A percentile compares a stretch with the other conserved stretches of the same genome.
phyloP scores from a whole-genome alignment of 2,888 invertebrate species.

The Plusia festucae region DNA sequence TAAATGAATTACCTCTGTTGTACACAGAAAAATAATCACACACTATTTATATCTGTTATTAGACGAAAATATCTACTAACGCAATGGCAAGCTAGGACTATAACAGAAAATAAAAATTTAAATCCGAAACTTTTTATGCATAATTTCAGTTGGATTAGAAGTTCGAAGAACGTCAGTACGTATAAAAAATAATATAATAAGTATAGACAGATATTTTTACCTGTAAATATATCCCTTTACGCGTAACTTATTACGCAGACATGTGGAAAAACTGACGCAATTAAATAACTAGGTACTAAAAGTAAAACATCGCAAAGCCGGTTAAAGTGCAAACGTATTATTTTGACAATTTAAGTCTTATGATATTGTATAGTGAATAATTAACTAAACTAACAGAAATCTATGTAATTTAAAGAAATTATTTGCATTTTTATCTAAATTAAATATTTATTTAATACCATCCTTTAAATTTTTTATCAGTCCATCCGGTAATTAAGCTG shows the following conservation, averaged over 20 bases:
- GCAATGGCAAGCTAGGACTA: too few relatives aligned
- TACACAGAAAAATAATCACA: too few relatives aligned
- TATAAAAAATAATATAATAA: too few relatives aligned
- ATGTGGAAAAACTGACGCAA: not conserved
- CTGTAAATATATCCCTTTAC: not conserved
- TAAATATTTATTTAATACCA: not conserved
- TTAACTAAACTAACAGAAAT: not conserved
- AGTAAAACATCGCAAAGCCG: not conserved
- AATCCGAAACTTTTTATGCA: too few relatives aligned
- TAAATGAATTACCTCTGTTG: too few relatives aligned
- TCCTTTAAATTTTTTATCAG: constrained; percentile 28
- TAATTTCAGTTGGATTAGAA: too few relatives aligned
- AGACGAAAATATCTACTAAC: too few relatives aligned
- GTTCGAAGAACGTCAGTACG: too few relatives aligned
- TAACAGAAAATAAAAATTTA: too few relatives aligned
- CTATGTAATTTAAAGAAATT: not conserved
- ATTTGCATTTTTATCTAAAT: not conserved
- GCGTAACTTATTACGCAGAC: not conserved
- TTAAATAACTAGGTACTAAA: not conserved
- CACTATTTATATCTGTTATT: too few relatives aligned
- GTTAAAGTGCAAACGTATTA: not conserved
- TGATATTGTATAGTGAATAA: not conserved
- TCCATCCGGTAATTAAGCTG: constrained; percentile 29
- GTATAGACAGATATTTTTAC: not conserved
- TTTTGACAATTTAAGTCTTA: not conserved